These are phyloP conservation scores for Drosophila ezoana DNA, from an alignment of 2,888 invertebrate genomes.

Conservation along the genomic window DNA sequence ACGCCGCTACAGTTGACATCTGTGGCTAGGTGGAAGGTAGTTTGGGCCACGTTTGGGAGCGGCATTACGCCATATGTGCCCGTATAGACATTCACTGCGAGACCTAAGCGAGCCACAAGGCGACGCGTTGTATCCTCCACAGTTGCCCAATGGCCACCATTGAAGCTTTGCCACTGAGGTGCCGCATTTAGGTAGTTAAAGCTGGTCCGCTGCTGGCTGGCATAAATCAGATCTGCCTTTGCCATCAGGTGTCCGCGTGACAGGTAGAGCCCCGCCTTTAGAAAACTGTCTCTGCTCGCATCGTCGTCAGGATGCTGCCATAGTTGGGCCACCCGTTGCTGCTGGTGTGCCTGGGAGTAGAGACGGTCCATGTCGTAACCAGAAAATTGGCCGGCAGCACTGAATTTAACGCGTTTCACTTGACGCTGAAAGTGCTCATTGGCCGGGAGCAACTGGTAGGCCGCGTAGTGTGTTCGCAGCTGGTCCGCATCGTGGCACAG, in stretches of 20 bases:
- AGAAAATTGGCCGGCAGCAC: slow-evolving; percentile 82
- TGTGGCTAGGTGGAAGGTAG: slow-evolving; percentile 82
- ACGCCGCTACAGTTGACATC: slow-evolving; percentile 79
- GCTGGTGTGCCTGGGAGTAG: slow-evolving; percentile 83
- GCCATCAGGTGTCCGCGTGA: slow-evolving; percentile 86
- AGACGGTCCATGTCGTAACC: slow-evolving; percentile 75
- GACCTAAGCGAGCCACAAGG: slow-evolving; percentile 81
- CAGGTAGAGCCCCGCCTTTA: slow-evolving; percentile 72
- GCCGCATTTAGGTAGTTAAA: slow-evolving; percentile 86
- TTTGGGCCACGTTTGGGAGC: slow-evolving; percentile 74
- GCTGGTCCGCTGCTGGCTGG: slow-evolving; percentile 85
- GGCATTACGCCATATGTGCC: slow-evolving; percentile 87
- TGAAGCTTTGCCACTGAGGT: slow-evolving; percentile 87
- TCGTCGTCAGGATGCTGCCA: slow-evolving; percentile 51
- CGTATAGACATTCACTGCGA: slow-evolving; percentile 86
- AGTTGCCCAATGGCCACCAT: slow-evolving; percentile 87
- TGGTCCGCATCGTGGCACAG: slow-evolving; percentile 84
- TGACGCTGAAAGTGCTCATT: slow-evolving; percentile 74
- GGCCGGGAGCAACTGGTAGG: slow-evolving; percentile 81
- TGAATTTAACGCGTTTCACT: slow-evolving; percentile 82
- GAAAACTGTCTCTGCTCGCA: slow-evolving; percentile 23
- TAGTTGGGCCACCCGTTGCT: slow-evolving; percentile 73
- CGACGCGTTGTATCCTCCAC: slow-evolving; percentile 86
- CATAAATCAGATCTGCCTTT: slow-evolving; percentile 86
- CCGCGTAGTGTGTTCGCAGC: slow-evolving; percentile 83